Percentiles rank a stretch among this genome's conserved stretches.
Conservation (phyloP, 2,888 invertebrate species). For the Bembecia ichneumoniformis region DNA sequence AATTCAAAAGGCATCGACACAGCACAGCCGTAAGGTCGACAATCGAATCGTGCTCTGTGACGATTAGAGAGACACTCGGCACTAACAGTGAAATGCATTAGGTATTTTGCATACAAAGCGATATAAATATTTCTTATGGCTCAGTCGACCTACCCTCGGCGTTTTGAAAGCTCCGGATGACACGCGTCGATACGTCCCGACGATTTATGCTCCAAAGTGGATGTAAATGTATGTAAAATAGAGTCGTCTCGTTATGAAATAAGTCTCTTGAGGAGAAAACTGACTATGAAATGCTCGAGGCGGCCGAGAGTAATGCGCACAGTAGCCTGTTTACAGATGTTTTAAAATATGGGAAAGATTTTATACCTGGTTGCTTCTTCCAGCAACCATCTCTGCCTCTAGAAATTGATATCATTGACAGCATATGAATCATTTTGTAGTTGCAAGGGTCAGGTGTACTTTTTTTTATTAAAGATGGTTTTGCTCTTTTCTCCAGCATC, state of each 20-base stretch:
- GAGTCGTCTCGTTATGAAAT: constrained; percentile 39
- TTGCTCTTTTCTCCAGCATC: no score
- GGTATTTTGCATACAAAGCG: constrained; percentile 69
- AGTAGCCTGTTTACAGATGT: constrained; percentile 21
- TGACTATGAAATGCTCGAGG: constrained; percentile 24
- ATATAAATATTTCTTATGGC: constrained; percentile 66
- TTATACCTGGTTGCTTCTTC: no score
- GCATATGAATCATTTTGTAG: no score
- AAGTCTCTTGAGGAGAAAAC: constrained; percentile 22
- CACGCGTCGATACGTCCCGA: constrained; percentile 53
- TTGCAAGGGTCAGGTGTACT: no score
- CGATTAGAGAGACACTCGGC: constrained; percentile 40
- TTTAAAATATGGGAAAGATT: background rate
- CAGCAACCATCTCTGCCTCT: no score
- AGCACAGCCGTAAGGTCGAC: constrained; percentile 36
- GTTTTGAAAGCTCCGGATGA: constrained; percentile 61
- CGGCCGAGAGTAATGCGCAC: constrained; percentile 14
- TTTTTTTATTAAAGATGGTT: no score
- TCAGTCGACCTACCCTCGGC: constrained; percentile 39
- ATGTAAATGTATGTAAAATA: constrained; percentile 62
- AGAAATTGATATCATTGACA: no score
- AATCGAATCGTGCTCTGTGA: constrained; percentile 29
- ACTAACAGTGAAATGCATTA: constrained; percentile 47
- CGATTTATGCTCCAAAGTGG: constrained; percentile 42
- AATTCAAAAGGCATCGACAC: constrained; percentile 22